These are phyloP conservation scores for Hylaeus anthracinus DNA, from an alignment of 1,140 invertebrate genomes.

Conservation along the genomic window DNA sequence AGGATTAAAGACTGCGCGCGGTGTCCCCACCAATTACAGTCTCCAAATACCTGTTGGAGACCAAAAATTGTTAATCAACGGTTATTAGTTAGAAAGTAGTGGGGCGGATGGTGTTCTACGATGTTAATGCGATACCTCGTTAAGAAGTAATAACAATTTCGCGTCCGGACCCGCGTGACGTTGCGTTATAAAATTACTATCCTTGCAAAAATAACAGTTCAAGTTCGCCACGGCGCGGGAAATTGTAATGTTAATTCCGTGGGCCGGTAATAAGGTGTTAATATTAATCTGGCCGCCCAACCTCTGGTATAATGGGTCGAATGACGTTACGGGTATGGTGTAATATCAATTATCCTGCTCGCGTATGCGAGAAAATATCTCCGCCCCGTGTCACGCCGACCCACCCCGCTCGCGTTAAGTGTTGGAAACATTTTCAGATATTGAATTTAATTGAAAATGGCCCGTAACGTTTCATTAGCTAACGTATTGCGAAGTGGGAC, in stretches of 20 bases:
- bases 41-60: background rate
- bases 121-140: background rate
- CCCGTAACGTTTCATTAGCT: background rate
- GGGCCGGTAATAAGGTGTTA: constrained; percentile 32
- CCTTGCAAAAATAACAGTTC: constrained; percentile 17
- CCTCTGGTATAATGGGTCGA: constrained; percentile 5
- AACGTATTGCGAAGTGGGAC: background rate
- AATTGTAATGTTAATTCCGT: constrained; percentile 24
- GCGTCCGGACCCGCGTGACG: background rate
- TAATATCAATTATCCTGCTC: constrained; percentile 29
- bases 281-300: constrained; percentile 23
- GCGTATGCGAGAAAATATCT: background rate
- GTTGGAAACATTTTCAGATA: constrained; percentile 9
- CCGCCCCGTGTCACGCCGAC: background rate
- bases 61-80: constrained; percentile 6
- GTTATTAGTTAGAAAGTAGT: background rate
- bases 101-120: background rate
- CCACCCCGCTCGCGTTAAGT: background rate
- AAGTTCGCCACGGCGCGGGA: background rate
- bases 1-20: background rate
- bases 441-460: constrained; percentile 27
- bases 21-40: constrained; percentile 1
- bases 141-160: constrained; percentile 19
- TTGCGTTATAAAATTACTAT: constrained; percentile 1
- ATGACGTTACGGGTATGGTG: constrained; percentile 10